Percentiles rank a stretch among this genome's conserved stretches.
Conservation (phyloP, 2,113 vertebrate genomes). For the Scophthalmus maximus region DNA sequence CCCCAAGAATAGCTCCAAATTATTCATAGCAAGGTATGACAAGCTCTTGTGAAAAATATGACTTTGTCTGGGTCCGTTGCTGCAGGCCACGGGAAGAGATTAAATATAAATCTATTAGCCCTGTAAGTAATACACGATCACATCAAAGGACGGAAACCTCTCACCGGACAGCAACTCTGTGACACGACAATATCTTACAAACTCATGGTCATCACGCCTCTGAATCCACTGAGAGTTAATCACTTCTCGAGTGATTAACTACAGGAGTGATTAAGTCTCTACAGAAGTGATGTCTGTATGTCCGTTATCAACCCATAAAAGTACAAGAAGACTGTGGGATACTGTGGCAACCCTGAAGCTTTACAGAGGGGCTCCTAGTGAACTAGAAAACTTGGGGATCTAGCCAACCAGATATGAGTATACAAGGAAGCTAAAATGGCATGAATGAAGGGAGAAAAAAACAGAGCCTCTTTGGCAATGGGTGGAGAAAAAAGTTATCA, state of each 20-base stretch:
- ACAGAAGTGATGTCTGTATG: not conserved
- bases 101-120: conserved; percentile 51
- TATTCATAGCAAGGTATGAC: conserved; percentile 68
- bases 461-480: not conserved
- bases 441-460: not conserved
- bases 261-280: not conserved
- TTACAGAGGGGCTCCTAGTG: not conserved
- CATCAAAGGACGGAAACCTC: conserved; percentile 31
- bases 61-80: conserved; percentile 48
- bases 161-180: conserved; percentile 24
- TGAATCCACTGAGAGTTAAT: conserved; percentile 3
- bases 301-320: not conserved
- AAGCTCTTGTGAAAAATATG: conserved; percentile 57
- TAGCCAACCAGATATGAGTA: not conserved
- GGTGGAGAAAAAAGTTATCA: too few relatives aligned
- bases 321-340: not conserved
- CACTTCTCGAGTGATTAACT: conserved; percentile 1
- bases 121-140: conserved; percentile 34
- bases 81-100: conserved; percentile 48
- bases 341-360: not conserved
- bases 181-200: conserved; percentile 2
- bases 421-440: not conserved
- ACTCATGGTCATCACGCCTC: not conserved
- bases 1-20: conserved; percentile 73
- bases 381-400: not conserved